Evolutionary conservation across 2,888 invertebrate genomes (phyloP), one percentile per base, ranked within the genome.

Genomic region (Thymelicus acteon): DNA sequence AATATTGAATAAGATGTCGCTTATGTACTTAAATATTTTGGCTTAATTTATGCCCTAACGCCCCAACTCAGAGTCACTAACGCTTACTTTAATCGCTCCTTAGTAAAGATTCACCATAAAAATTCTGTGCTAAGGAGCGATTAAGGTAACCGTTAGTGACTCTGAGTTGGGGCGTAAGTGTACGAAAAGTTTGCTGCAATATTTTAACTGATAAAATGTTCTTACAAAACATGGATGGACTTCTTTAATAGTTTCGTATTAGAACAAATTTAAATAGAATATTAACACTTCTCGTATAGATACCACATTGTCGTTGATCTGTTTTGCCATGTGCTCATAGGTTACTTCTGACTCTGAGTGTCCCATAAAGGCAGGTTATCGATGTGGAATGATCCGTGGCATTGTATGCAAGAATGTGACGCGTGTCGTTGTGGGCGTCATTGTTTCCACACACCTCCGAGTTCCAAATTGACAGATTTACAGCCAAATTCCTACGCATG

Each of bases 401-500:
- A 73, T 74, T 74, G 66, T 71, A 71, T 73, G 71, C 75, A 69
- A 73, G 76, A 76, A 77, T 78, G 77, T 72, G 78, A 73, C 75
- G 75, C 74, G 69, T 74, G 71, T 12, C 64, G 60, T 57, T 47
- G 76, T 77, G 72, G 79, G 77, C 70, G 77, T 72, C 74, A 75
- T 77, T 79, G 79, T 78, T 75, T 74, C 64, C 63, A 73, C 71
- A 72, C 70, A 52, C 72, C 74, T 73, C 75, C 52, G 72, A 68
- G 67, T 75, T 72, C 67, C 72, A 64, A 70, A 69, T 68, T 65
- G 72, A 67, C 69, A 73, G 63, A 63, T 62, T 72, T 67, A 71
- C 71, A 63, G 65, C 44, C 58, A 62, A 66, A 68, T 68, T 62
- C 62, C 68, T 31, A 44, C 15, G 67, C 49, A 31, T 52, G 61